phyloP scores from a whole-genome alignment of 2,888 invertebrate species.

The Chymomyza procnemis region DNA sequence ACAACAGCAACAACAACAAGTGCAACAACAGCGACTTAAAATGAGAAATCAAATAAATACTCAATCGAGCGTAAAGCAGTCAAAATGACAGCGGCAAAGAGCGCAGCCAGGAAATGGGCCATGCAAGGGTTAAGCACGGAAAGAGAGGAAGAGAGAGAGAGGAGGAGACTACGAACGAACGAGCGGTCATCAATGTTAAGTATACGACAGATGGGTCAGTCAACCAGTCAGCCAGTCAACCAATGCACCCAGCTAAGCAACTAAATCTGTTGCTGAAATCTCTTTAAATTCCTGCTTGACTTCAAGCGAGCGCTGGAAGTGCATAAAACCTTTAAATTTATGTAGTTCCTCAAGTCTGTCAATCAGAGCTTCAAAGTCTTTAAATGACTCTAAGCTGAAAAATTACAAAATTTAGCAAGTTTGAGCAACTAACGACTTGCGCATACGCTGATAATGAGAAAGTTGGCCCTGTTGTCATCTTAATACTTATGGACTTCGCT shows the following conservation, averaged over 20 bases:
- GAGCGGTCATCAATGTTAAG: constrained; percentile 29
- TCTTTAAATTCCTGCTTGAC: neutral
- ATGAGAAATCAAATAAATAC: constrained; percentile 74
- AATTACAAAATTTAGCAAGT: too few species aligned
- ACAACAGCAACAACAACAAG: neutral
- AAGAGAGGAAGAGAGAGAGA: neutral
- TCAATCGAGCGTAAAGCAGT: constrained; percentile 72
- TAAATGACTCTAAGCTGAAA: too few species aligned
- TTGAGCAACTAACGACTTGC: too few species aligned
- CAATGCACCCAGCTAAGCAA: neutral
- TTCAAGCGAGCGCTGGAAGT: neutral
- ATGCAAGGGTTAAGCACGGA: constrained; percentile 35
- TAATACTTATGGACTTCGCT: too few species aligned
- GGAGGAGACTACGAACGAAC: too few species aligned
- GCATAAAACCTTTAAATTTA: neutral
- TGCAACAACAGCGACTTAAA: constrained; percentile 56
- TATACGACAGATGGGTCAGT: constrained; percentile 27
- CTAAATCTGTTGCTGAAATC: neutral
- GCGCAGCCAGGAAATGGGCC: constrained; percentile 36
- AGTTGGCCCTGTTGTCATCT: too few species aligned
- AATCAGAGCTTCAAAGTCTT: neutral
- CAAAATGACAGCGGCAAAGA: constrained; percentile 44
- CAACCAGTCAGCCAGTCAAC: neutral
- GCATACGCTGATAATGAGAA: too few species aligned
- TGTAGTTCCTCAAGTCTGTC: neutral